Conservation (phyloP, 1,140 invertebrate genomes). For the Panulirus ornatus region DNA sequence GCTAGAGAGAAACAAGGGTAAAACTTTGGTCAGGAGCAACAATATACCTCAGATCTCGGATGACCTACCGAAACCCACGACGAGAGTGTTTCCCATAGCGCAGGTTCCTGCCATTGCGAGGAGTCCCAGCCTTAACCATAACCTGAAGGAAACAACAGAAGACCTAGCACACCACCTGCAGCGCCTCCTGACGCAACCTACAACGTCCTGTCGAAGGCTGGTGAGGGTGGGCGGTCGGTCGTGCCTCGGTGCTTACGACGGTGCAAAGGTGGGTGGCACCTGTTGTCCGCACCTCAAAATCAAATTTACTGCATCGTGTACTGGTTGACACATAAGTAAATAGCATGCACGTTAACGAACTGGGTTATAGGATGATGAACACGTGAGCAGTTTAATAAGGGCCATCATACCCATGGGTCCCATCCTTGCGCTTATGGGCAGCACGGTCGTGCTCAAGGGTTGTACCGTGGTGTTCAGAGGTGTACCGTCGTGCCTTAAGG, state of each 20-base stretch:
- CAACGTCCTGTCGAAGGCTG: constrained; percentile 29
- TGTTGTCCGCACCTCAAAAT: too few relatives aligned
- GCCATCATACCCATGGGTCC: too few relatives aligned
- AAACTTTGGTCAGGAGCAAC: not conserved
- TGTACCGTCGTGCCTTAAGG: too few relatives aligned
- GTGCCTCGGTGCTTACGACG: not conserved
- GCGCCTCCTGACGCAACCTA: constrained; percentile 19
- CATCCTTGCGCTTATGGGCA: too few relatives aligned
- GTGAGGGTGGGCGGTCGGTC: constrained; percentile 39
- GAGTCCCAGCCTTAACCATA: not conserved
- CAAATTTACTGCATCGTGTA: too few relatives aligned
- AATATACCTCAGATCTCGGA: not conserved
- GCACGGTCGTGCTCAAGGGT: too few relatives aligned
- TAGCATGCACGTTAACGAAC: too few relatives aligned
- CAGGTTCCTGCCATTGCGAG: not conserved
- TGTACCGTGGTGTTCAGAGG: too few relatives aligned
- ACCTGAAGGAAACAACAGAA: not conserved
- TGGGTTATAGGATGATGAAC: too few relatives aligned
- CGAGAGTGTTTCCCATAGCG: not conserved
- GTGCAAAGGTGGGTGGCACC: too few relatives aligned
- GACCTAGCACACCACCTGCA: not conserved
- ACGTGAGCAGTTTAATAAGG: too few relatives aligned
- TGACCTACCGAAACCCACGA: not conserved
- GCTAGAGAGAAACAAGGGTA: not conserved
- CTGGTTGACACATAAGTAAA: too few relatives aligned